Base-by-base conservation (phyloP, 1,140 invertebrate genomes). In the Cyrtorhinus lividipennis region DNA sequence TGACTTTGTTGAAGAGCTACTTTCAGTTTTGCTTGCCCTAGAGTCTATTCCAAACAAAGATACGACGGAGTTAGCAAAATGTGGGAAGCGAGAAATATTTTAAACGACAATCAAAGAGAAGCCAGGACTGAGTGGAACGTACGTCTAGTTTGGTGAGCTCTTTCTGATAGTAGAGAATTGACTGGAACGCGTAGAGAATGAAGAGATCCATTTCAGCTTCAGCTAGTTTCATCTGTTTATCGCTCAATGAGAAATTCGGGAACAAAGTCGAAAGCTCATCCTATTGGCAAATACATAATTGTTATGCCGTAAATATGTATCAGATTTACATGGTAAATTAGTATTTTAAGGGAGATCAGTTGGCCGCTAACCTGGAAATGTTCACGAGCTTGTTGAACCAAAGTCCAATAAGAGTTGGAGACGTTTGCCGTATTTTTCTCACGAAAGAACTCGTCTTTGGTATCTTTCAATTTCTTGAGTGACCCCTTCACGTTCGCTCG, bases 241-340 rank as follows among this genome's bases (percentile, higher is more conserved):
- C 79, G 1, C 76, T 68, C 22, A 88, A 74, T 68, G 86, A 81
- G 0, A 87, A 73, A 30, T 79, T 80, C 0, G 86, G 85, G 70
- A 87, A 87, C 5, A 89, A 70, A 58, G 80, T 80, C 70, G 85
- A 79, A 38, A 90, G 73, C 72, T 90, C 85, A 15, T 86, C 80
- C 61, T 83, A 64, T 20, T 66, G 30, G 30, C 5, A 38, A 15
- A 38, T 8, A 38, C 67, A 45, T 67, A 66, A 63, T n/a, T n/a
- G n/a, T n/a, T n/a, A 61, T n/a, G n/a, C n/a, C n/a, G n/a, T n/a
- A n/a, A n/a, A n/a, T n/a, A n/a, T n/a, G n/a, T n/a, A n/a, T n/a
- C n/a, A n/a, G n/a, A n/a, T n/a, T n/a, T n/a, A n/a, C n/a, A n/a
- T n/a, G n/a, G n/a, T n/a, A 56, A 44, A 57, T 23, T 59, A 30